Conservation (phyloP, 2,797 vertebrate genomes). For the Enteromius viviparus region DNA sequence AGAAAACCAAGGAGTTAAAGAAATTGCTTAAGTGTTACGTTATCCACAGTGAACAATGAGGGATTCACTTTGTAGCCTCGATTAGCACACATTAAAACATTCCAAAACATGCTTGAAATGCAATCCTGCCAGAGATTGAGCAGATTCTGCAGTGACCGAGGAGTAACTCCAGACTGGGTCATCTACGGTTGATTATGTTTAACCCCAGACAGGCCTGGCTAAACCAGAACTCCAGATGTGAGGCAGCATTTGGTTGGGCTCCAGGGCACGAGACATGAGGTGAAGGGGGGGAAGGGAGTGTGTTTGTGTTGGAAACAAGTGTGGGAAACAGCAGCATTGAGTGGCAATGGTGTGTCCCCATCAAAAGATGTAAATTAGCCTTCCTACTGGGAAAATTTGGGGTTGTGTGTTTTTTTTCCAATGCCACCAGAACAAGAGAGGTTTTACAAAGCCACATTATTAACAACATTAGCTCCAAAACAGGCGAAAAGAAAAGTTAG, state of each 20-base stretch:
- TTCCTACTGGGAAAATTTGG: slow-evolving; percentile 1
- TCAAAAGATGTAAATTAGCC: slow-evolving; percentile 38
- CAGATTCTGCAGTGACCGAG: slow-evolving; percentile 41
- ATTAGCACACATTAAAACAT: neutral
- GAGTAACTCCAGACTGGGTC: slow-evolving; percentile 45
- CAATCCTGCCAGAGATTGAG: slow-evolving; percentile 17
- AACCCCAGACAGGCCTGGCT: slow-evolving; percentile 38
- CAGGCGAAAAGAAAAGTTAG: neutral
- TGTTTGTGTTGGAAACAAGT: slow-evolving; percentile 41
- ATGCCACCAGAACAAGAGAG: neutral
- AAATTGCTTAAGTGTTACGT: neutral
- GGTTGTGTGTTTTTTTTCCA: no score
- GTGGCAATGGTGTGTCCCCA: slow-evolving; percentile 30
- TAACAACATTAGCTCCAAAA: neutral
- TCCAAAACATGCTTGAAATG: neutral
- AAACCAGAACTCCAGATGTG: slow-evolving; percentile 58
- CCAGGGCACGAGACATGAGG: slow-evolving; percentile 31
- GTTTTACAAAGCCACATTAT: neutral
- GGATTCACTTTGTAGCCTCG: neutral
- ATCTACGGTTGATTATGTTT: slow-evolving; percentile 39
- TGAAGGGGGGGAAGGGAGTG: slow-evolving; percentile 30
- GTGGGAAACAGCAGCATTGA: slow-evolving; percentile 31
- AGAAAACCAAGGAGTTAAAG: neutral
- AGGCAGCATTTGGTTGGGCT: slow-evolving; percentile 46
- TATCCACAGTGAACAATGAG: slow-evolving; percentile 21